These are phyloP conservation scores for Mormyrus proboscirostris DNA, from an alignment of 2,797 vertebrate species.

Conservation along the genomic window DNA sequence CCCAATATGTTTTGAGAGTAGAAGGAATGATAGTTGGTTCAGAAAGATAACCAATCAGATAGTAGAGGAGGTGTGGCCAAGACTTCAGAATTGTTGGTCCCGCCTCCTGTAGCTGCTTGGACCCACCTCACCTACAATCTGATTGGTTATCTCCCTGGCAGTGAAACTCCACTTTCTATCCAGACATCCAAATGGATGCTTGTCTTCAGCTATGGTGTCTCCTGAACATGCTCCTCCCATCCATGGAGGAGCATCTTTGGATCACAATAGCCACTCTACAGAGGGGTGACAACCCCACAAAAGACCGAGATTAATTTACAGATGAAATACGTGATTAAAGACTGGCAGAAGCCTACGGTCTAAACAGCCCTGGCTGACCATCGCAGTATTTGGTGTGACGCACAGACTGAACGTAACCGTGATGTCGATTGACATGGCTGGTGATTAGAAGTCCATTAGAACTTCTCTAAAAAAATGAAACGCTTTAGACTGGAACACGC, in stretches of 20 bases:
- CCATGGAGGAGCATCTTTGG: not conserved
- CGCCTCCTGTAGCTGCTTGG: not conserved
- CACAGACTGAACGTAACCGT: not conserved
- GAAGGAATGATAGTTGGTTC: not conserved
- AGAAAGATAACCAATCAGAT: not conserved
- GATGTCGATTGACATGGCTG: not conserved
- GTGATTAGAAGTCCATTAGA: not conserved
- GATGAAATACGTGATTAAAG: not conserved
- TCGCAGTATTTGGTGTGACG: not conserved
- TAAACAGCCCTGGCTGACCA: not conserved
- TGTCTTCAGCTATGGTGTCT: not conserved
- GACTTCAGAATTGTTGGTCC: not conserved
- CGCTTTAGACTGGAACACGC: not conserved
- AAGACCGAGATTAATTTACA: not conserved
- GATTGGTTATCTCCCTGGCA: not conserved
- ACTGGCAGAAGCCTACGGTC: not conserved
- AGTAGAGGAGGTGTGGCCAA: not conserved
- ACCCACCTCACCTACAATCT: not conserved
- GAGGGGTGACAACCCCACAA: not conserved
- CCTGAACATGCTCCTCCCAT: not conserved
- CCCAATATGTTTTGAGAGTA: not conserved
- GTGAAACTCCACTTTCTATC: not conserved
- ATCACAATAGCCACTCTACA: not conserved
- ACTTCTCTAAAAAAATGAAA: not conserved
- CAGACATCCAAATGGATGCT: not conserved